These are phyloP conservation scores for Morpho deidamia DNA, from an alignment of 2,888 invertebrate species.

Conservation along the genomic window DNA sequence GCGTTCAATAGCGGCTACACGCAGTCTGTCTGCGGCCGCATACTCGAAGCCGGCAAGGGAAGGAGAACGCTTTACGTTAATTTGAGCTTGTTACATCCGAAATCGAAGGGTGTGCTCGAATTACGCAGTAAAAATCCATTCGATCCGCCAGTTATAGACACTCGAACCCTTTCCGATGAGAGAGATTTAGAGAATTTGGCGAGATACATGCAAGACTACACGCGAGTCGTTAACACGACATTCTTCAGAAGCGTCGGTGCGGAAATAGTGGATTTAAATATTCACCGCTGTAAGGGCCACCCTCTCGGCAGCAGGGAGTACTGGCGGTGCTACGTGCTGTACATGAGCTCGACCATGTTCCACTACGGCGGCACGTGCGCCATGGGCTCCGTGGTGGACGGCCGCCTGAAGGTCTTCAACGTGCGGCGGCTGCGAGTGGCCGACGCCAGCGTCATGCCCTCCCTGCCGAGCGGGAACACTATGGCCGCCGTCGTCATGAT, in stretches of 20 bases:
- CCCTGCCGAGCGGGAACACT: conserved; percentile 71
- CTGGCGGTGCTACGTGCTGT: conserved; percentile 42
- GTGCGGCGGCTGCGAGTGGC: conserved; percentile 33
- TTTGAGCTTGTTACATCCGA: conserved; percentile 30
- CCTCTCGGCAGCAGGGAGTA: conserved; percentile 35
- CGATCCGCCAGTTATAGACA: conserved; percentile 35
- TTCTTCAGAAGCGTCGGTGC: conserved; percentile 34
- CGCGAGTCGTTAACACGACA: conserved; percentile 34
- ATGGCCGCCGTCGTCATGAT: conserved; percentile 61
- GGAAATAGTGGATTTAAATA: conserved; percentile 28
- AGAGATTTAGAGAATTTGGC: conserved; percentile 37
- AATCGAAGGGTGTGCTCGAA: conserved; percentile 53
- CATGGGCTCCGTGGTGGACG: conserved; percentile 86
- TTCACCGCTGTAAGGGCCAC: conserved; percentile 32
- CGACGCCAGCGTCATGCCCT: conserved; percentile 63
- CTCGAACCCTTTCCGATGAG: conserved; percentile 32
- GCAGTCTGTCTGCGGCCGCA: conserved; percentile 29
- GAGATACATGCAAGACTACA: conserved; percentile 34
- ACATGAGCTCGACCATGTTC: conserved; percentile 80
- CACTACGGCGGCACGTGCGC: conserved; percentile 84
- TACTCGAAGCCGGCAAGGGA: conserved; percentile 30
- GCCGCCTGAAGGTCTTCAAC: conserved; percentile 53
- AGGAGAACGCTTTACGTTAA: conserved; percentile 27
- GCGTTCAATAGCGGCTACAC: conserved; percentile 70
- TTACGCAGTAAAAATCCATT: conserved; percentile 37